Conservation (phyloP, 2,888 invertebrate species). For the Calameuta idolon region DNA sequence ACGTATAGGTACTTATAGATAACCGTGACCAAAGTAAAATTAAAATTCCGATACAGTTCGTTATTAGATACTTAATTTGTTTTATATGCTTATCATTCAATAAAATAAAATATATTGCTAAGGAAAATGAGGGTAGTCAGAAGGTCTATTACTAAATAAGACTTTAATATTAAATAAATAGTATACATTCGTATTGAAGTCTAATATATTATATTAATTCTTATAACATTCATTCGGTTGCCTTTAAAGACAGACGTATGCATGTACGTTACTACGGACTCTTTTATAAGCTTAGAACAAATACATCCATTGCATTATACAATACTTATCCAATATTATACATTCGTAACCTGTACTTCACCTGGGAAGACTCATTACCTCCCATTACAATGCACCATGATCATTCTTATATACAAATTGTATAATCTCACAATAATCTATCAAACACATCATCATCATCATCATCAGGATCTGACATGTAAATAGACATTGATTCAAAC, state of each 20-base stretch:
- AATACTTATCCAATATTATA: neutral
- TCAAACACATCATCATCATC: neutral
- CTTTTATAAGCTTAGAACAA: neutral
- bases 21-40: neutral
- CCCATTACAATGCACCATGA: neutral
- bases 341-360: neutral
- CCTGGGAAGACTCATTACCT: neutral
- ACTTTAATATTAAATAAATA: slow-evolving; percentile 6
- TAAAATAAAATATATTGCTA: neutral
- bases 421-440: neutral
- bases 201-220: neutral
- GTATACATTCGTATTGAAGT: slow-evolving; percentile 1
- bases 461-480: neutral
- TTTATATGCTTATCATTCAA: neutral
- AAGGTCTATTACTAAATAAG: neutral
- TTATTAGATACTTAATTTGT: neutral
- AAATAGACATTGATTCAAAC: neutral
- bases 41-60: neutral
- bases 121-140: neutral
- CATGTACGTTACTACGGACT: neutral
- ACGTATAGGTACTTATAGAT: too few species aligned
- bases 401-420: neutral
- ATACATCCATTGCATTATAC: neutral
- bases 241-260: neutral
- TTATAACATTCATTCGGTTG: neutral